Conservation (phyloP, 2,888 invertebrate species). For the Microplitis deprimator region DNA sequence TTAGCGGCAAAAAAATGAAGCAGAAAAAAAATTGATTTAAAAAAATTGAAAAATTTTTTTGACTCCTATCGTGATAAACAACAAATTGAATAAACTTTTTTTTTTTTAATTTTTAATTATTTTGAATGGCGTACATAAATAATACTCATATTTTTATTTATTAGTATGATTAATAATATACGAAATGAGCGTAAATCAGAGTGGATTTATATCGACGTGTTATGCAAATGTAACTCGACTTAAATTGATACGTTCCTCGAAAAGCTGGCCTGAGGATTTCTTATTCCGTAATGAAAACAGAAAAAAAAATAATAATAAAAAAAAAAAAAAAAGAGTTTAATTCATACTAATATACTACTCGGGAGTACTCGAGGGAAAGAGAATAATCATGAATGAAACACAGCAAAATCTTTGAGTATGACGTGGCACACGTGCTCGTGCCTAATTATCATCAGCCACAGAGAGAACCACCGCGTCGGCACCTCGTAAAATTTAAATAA, state of each 20-base stretch:
- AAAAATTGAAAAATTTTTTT: slow-evolving; percentile 29
- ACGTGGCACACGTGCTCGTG: slow-evolving; percentile 47
- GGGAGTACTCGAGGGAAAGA: slow-evolving; percentile 16
- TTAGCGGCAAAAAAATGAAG: slow-evolving; percentile 26
- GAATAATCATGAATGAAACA: slow-evolving; percentile 51
- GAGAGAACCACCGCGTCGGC: slow-evolving; percentile 46
- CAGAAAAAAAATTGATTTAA: background rate
- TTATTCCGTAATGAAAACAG: background rate
- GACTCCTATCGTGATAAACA: background rate
- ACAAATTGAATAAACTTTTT: background rate
- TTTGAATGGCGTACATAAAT: background rate
- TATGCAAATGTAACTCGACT: slow-evolving; percentile 14
- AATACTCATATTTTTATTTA: background rate
- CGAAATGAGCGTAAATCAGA: slow-evolving; percentile 13
- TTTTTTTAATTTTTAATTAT: background rate
- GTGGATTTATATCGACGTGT: slow-evolving; percentile 13
- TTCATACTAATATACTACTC: slow-evolving; percentile 24
- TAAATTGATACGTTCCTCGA: slow-evolving; percentile 22
- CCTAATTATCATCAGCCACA: slow-evolving; percentile 53
- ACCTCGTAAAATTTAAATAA: slow-evolving; percentile 55
- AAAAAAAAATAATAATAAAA: background rate
- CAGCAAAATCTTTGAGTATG: slow-evolving; percentile 49
- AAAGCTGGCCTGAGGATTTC: slow-evolving; percentile 7
- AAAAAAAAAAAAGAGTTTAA: slow-evolving; percentile 12
- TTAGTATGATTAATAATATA: background rate